Conservation (phyloP, 2,113 vertebrate species). For the Thunnus thynnus region DNA sequence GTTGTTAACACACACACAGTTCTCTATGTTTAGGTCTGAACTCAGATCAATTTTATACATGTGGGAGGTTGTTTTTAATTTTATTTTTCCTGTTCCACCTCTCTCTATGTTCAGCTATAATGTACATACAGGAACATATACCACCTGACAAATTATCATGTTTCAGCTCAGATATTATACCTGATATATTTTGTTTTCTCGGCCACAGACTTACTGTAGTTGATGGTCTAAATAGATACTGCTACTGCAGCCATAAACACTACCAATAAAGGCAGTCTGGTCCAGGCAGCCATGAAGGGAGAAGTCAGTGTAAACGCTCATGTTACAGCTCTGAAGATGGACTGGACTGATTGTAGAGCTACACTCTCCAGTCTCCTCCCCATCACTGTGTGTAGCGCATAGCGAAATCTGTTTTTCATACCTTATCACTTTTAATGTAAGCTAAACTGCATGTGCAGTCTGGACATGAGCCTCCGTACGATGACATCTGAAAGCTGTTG, state of each 20-base stretch:
- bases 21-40: not conserved
- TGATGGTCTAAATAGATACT: constrained; percentile 79
- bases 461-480: constrained; percentile 28
- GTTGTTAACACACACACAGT: not conserved
- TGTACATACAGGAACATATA: constrained; percentile 23
- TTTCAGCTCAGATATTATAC: constrained; percentile 1
- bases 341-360: constrained; percentile 47
- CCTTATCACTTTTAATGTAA: constrained; percentile 52
- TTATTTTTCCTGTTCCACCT: not conserved
- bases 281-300: constrained; percentile 55
- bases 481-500: constrained; percentile 66
- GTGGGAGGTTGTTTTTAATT: not conserved
- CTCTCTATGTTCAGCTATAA: not conserved
- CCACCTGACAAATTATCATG: not conserved
- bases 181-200: constrained; percentile 40
- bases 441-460: constrained; percentile 35
- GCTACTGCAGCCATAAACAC: constrained; percentile 74
- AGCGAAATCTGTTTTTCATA: constrained; percentile 28
- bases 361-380: constrained; percentile 22
- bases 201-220: constrained; percentile 34
- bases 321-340: constrained; percentile 66
- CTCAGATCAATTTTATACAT: not conserved
- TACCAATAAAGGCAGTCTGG: constrained; percentile 84
- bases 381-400: constrained; percentile 5
- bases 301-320: constrained; percentile 52